Conservation (phyloP, 1,140 invertebrate species). For the Lordiphosa clarofinis region DNA sequence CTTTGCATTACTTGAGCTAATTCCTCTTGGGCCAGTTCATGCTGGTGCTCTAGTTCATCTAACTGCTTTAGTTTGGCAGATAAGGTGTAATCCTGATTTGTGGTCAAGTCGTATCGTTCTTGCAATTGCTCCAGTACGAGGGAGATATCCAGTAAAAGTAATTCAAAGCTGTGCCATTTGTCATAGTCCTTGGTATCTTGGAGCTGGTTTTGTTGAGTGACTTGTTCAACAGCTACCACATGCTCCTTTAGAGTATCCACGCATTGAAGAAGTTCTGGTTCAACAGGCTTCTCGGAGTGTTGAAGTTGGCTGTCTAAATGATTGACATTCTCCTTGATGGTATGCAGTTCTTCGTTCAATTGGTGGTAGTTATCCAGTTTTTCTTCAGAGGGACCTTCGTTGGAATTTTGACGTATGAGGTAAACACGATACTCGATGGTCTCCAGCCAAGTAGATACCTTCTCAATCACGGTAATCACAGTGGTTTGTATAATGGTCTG, state of each 20-base stretch:
- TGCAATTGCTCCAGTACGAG: constrained; percentile 52
- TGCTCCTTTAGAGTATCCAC: constrained; percentile 81
- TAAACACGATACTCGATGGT: constrained; percentile 90
- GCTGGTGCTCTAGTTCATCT: constrained; percentile 68
- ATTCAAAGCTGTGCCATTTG: constrained; percentile 85
- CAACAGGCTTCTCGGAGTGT: constrained; percentile 79
- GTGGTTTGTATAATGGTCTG: constrained; percentile 84
- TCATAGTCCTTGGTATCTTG: constrained; percentile 83
- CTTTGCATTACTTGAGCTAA: constrained; percentile 80
- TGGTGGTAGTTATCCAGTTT: constrained; percentile 81
- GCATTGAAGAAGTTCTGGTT: constrained; percentile 80
- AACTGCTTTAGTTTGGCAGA: constrained; percentile 68
- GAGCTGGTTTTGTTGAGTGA: constrained; percentile 83
- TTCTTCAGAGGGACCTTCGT: constrained; percentile 81
- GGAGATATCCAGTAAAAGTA: constrained; percentile 42
- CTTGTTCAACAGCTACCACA: constrained; percentile 82
- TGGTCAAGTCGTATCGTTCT: constrained; percentile 51
- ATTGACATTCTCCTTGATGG: constrained; percentile 80
- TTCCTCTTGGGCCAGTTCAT: constrained; percentile 55
- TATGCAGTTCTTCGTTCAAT: constrained; percentile 77
- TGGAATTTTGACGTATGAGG: constrained; percentile 82
- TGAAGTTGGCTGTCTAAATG: constrained; percentile 79
- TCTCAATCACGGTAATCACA: constrained; percentile 87
- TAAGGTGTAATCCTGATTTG: constrained; percentile 60
- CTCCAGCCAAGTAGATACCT: constrained; percentile 89